A percentile compares a stretch with the other conserved stretches of the same genome.
phyloP scores from a whole-genome alignment of 2,113 vertebrate species.

The Colinus virginianus region DNA sequence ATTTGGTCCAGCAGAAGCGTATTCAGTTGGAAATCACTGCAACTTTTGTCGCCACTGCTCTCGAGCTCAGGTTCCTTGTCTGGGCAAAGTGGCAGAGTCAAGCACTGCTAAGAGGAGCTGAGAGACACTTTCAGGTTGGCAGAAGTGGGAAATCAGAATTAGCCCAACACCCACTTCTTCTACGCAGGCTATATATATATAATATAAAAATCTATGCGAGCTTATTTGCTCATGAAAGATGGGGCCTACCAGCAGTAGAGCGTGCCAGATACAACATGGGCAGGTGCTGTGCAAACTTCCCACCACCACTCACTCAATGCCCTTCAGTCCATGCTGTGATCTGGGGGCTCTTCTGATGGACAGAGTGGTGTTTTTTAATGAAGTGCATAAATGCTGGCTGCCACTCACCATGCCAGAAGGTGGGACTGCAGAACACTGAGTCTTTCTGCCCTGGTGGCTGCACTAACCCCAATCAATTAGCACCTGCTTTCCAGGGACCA shows the following conservation, averaged over 20 bases:
- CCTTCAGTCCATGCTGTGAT: neutral
- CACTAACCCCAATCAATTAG: slow-evolving; percentile 59
- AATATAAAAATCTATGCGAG: neutral
- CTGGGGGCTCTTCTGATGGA: neutral
- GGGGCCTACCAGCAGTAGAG: rapidly evolving
- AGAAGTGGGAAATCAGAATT: neutral
- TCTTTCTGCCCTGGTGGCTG: neutral
- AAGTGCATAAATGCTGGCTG: neutral
- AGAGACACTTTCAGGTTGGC: neutral
- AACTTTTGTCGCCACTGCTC: neutral
- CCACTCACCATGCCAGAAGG: rapidly evolving
- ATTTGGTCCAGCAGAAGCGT: neutral
- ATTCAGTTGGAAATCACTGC: too few relatives aligned
- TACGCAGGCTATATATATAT: neutral
- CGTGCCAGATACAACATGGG: slow-evolving; percentile 17
- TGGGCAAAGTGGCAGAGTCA: rapidly evolving
- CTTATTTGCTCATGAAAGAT: neutral
- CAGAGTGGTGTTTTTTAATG: slow-evolving; percentile 48
- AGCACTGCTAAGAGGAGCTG: rapidly evolving
- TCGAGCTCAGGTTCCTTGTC: rapidly evolving
- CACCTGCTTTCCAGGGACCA: neutral
- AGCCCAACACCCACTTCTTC: neutral
- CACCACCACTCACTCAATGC: neutral
- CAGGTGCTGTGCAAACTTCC: slow-evolving; percentile 64
- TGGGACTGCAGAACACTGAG: slow-evolving; percentile 25